These are phyloP conservation scores for Nebria salina DNA, from an alignment of 2,888 invertebrate species.

Conservation along the genomic window DNA sequence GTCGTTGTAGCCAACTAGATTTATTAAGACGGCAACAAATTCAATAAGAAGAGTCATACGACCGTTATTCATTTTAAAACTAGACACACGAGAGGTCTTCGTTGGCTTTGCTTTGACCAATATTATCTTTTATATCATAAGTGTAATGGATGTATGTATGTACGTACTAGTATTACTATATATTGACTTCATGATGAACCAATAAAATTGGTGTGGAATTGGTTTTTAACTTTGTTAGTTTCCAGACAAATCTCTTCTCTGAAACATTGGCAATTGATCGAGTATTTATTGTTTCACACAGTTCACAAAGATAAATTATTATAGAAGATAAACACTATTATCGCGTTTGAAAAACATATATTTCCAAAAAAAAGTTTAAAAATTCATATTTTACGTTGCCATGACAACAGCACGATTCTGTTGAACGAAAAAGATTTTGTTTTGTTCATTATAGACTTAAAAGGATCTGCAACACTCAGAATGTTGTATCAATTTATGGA, in stretches of 20 bases:
- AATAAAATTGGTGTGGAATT: not conserved
- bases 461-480: not conserved
- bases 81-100: not conserved
- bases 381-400: not conserved
- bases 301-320: too few relatives aligned
- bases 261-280: not conserved
- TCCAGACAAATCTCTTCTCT: not conserved
- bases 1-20: not conserved
- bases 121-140: not conserved
- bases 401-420: not conserved
- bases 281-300: not conserved
- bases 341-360: too few relatives aligned
- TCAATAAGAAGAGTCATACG: not conserved
- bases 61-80: not conserved
- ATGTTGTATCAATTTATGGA: not conserved
- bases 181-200: not conserved
- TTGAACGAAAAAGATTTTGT: not conserved
- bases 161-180: not conserved
- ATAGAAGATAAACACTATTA: too few relatives aligned
- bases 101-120: too few relatives aligned
- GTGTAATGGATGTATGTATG: not conserved
- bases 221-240: not conserved
- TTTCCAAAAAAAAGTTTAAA: not conserved
- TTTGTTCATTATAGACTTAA: not conserved
- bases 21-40: constrained; percentile 1